Percentiles rank a stretch among this genome's conserved stretches.
Conservation (phyloP, 2,113 vertebrate genomes). For the Raphicerus campestris region DNA sequence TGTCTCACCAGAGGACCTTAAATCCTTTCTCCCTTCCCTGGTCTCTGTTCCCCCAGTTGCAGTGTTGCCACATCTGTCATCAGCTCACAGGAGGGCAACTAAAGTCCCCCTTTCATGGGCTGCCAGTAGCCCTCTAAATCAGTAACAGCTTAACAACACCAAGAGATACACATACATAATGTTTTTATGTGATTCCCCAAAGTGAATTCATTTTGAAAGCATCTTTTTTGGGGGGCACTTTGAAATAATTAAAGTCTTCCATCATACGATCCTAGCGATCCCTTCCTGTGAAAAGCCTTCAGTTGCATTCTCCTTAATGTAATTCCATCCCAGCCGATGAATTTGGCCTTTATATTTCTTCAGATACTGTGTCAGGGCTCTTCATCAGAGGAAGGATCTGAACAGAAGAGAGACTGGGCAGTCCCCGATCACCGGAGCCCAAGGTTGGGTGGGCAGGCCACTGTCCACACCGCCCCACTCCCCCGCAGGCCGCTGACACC, state of each 20-base stretch:
- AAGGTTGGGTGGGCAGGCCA: neutral
- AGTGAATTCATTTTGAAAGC: slow-evolving; percentile 70
- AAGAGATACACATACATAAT: slow-evolving; percentile 53
- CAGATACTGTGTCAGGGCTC: slow-evolving; percentile 66
- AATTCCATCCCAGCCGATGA: slow-evolving; percentile 76
- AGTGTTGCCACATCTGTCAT: neutral
- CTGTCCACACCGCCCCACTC: neutral
- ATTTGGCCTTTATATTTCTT: slow-evolving; percentile 58
- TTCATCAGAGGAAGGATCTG: slow-evolving; percentile 71
- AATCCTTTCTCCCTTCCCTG: neutral
- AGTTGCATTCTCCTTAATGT: slow-evolving; percentile 79
- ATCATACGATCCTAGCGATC: slow-evolving; percentile 81
- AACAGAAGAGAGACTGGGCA: neutral
- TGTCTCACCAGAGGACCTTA: neutral
- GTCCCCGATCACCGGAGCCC: neutral
- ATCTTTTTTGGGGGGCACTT: slow-evolving; percentile 73
- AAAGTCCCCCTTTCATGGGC: slow-evolving; percentile 33
- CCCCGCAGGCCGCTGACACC: rapidly evolving
- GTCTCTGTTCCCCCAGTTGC: neutral
- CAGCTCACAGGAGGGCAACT: neutral
- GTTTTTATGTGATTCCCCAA: slow-evolving; percentile 71
- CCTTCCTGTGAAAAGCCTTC: slow-evolving; percentile 80
- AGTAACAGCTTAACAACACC: slow-evolving; percentile 51
- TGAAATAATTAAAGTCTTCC: slow-evolving; percentile 84
- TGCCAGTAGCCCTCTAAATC: slow-evolving; percentile 59